These are phyloP conservation scores for Colius striatus DNA, from an alignment of 2,113 vertebrate genomes.

Conservation along the genomic window DNA sequence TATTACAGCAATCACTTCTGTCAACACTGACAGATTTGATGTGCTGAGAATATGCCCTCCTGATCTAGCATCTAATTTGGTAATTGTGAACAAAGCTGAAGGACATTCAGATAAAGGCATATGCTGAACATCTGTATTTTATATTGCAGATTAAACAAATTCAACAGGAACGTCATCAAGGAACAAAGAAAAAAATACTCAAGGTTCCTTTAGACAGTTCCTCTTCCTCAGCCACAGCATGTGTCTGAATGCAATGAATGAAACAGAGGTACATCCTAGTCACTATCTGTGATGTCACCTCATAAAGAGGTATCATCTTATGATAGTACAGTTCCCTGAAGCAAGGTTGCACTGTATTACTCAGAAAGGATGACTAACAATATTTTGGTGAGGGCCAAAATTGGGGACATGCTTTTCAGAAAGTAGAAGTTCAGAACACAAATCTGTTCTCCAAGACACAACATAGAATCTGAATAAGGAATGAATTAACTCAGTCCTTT, in stretches of 20 bases:
- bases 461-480: not conserved
- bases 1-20: not conserved
- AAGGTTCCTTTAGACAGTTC: not conserved
- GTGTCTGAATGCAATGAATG: not conserved
- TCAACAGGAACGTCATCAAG: not conserved
- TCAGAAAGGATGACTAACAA: not conserved
- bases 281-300: not conserved
- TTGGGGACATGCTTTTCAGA: not conserved
- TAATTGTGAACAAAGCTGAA: not conserved
- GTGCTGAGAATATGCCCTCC: not conserved
- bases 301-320: not conserved
- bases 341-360: not conserved
- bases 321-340: not conserved
- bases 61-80: not conserved
- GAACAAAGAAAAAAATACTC: not conserved
- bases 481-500: rapidly evolving
- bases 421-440: not conserved
- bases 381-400: not conserved
- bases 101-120: not conserved
- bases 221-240: not conserved
- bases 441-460: not conserved
- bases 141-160: not conserved
- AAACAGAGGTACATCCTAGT: not conserved
- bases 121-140: not conserved
- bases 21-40: not conserved